Conservation (phyloP, 2,888 invertebrate species). For the Amphiduros pacificus region DNA sequence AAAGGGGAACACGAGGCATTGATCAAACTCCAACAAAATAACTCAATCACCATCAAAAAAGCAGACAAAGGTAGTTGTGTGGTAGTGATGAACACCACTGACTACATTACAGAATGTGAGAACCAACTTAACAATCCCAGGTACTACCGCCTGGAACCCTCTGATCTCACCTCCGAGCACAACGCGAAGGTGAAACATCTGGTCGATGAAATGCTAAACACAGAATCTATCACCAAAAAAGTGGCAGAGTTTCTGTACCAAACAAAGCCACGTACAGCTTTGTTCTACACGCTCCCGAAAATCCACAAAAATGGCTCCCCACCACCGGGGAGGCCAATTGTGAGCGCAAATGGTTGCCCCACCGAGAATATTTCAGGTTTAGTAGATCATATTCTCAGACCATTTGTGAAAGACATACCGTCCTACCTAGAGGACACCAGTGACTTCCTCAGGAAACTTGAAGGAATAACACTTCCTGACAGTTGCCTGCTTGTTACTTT, state of each 20-base stretch:
- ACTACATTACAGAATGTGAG: neutral
- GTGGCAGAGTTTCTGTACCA: too few species aligned
- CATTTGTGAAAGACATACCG: neutral
- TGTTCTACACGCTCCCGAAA: slow-evolving; percentile 1
- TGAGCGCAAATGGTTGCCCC: neutral
- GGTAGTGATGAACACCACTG: neutral
- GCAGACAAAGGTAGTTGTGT: neutral
- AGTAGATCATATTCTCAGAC: neutral
- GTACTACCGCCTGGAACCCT: neutral
- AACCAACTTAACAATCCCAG: neutral
- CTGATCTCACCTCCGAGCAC: neutral
- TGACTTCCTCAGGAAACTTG: neutral
- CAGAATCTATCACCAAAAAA: too few species aligned
- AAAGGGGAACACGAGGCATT: neutral
- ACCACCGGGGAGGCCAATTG: slow-evolving; percentile 6
- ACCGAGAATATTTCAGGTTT: slow-evolving; percentile 5
- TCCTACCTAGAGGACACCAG: slow-evolving; percentile 2
- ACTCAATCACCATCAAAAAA: neutral
- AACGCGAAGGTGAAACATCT: neutral
- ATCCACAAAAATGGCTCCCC: neutral
- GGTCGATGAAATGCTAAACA: neutral
- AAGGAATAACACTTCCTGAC: too few species aligned
- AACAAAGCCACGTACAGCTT: neutral
- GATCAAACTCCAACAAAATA: neutral
- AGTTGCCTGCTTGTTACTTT: neutral